Conservation (phyloP, 1,140 invertebrate species). For the Halictus rubicundus region DNA sequence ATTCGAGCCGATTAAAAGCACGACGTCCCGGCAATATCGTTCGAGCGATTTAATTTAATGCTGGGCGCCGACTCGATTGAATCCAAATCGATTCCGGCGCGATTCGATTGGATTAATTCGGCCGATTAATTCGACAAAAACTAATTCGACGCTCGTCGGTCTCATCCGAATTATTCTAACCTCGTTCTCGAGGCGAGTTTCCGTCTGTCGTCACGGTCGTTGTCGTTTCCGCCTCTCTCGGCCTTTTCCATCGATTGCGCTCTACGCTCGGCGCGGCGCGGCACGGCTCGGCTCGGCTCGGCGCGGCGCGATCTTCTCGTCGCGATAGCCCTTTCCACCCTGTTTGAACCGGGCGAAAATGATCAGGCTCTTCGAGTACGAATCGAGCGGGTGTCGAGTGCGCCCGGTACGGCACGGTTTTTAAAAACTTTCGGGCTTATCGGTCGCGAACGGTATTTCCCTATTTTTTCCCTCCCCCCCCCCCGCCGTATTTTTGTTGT, state of each 20-base stretch:
- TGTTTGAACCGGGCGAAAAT: not conserved
- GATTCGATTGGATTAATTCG: constrained; percentile 74
- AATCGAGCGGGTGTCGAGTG: not conserved
- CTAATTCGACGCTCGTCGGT: constrained; percentile 69
- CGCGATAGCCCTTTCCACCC: not conserved
- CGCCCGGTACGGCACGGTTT: not conserved
- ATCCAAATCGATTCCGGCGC: constrained; percentile 71
- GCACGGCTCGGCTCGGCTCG: too few relatives aligned
- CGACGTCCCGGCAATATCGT: constrained; percentile 56
- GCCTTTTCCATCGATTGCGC: not conserved
- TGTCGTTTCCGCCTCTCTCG: not conserved
- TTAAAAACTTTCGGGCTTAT: not conserved
- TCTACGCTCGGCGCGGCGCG: too few relatives aligned
- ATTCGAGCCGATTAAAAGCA: constrained; percentile 65
- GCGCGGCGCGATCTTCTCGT: not conserved
- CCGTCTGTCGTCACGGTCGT: constrained; percentile 15
- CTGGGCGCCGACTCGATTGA: constrained; percentile 67
- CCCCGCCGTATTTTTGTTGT: not conserved
- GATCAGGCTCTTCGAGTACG: not conserved
- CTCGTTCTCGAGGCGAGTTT: constrained; percentile 49
- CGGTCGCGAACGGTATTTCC: not conserved
- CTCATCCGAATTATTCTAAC: constrained; percentile 66
- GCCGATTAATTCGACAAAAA: constrained; percentile 76
- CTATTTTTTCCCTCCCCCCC: too few relatives aligned
- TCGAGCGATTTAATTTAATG: constrained; percentile 73